phyloP scores from a whole-genome alignment of 2,888 invertebrate species.

The Plusia festucae region DNA sequence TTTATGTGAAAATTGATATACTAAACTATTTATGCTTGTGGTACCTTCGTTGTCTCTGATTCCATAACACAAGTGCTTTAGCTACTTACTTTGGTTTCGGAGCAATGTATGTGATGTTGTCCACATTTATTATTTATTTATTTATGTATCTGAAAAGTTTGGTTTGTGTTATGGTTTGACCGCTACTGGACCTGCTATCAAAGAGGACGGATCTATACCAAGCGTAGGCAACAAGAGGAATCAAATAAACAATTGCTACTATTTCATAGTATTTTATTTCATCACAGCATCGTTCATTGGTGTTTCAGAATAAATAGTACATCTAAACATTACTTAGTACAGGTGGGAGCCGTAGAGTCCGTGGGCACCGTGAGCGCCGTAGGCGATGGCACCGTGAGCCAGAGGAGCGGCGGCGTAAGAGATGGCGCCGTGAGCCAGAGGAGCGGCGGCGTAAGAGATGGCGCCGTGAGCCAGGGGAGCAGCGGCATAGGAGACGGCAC shows the following conservation, averaged over 20 bases:
- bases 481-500: slow-evolving; percentile 55
- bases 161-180: no score
- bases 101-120: no score
- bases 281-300: slow-evolving; percentile 66
- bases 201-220: background rate
- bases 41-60: no score
- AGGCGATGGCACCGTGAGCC: slow-evolving; percentile 38
- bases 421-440: slow-evolving; percentile 53
- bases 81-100: no score
- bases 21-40: no score
- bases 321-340: slow-evolving; percentile 56
- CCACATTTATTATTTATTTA: no score
- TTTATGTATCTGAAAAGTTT: no score
- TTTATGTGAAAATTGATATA: no score
- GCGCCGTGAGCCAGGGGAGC: no score
- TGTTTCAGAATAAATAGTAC: slow-evolving; percentile 57
- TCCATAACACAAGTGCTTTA: no score
- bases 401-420: slow-evolving; percentile 48
- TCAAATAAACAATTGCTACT: background rate
- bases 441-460: slow-evolving; percentile 38
- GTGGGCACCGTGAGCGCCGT: slow-evolving; percentile 68
- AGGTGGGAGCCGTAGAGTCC: slow-evolving; percentile 61
- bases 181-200: slow-evolving; percentile 6
- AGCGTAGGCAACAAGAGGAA: background rate
- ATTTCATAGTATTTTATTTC: slow-evolving; percentile 42